Evolutionary conservation across 2,113 vertebrate genomes (phyloP).

Genomic region (Syngnathus scovelli): DNA sequence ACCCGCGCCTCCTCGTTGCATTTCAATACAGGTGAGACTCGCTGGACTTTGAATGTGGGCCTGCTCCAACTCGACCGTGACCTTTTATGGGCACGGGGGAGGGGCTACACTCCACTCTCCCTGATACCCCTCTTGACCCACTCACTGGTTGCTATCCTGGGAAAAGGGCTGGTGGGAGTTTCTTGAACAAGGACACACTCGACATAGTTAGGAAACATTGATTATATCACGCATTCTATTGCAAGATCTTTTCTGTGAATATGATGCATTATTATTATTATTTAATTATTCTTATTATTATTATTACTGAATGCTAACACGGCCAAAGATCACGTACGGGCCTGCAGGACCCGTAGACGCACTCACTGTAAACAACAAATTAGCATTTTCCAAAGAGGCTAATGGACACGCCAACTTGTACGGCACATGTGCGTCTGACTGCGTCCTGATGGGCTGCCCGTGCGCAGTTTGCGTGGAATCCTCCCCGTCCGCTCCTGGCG

Average conservation of each 20-base stretch:
- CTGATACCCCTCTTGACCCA: not conserved
- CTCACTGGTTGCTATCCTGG: conserved; percentile 24
- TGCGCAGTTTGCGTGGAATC: conserved; percentile 61
- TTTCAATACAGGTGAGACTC: conserved; percentile 78
- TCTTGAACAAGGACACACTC: conserved; percentile 13
- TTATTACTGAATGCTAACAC: conserved; percentile 22
- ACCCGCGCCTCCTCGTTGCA: conserved; percentile 73
- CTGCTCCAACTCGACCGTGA: conserved; percentile 47
- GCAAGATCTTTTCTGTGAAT: no score
- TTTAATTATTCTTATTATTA: no score
- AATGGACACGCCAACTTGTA: conserved; percentile 64
- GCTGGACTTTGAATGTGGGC: conserved; percentile 60
- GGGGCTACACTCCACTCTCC: conserved; percentile 34
- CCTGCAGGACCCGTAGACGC: conserved; percentile 32
- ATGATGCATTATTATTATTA: not conserved
- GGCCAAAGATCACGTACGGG: conserved; percentile 36
- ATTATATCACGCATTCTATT: no score
- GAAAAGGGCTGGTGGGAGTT: conserved; percentile 34
- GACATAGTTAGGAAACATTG: no score
- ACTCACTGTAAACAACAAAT: conserved; percentile 57
- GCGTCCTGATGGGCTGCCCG: conserved; percentile 58
- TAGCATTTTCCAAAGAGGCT: conserved; percentile 62
- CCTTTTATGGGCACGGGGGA: conserved; percentile 68
- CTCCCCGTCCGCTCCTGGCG: conserved; percentile 52
- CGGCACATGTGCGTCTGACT: conserved; percentile 45